Evolutionary conservation across 1,140 invertebrate species (phyloP), one percentile per base, ranked within the genome.

Genomic region (Augochlora pura): DNA sequence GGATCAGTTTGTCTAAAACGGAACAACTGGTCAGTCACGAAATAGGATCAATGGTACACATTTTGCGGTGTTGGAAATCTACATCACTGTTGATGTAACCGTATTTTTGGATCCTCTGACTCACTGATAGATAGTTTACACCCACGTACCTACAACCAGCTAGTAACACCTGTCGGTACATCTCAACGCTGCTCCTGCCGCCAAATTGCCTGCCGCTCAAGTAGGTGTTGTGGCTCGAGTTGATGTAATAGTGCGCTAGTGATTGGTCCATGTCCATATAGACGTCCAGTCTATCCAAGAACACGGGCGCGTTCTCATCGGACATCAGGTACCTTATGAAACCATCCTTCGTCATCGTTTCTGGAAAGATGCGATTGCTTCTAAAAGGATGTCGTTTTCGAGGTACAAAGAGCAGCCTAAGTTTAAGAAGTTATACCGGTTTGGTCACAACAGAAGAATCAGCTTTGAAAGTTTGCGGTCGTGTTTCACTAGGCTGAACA

Each of bases 211-310:
- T 94, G 12, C 99, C 99, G 49, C 95, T 96, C 69, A 99, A 94
- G 93, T 99, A 99, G 23, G 99, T 99, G 91, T 99, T 99, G 93
- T 99, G 99, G 69, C 98, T 99, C 65, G 98, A 99, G 94, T 99
- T 99, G 84, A 99, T 99, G 92, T 99, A 99, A 93, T 99, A 99
- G 91, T 99, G 98, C 23, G 97, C 96, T 64, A 99, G 91, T 0
- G 99, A 97, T 91, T 99, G 98, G 91, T 99, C 98, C 99, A 99
- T 99, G 85, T 99, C 98, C 97, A 97, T 99, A 91, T 99, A 99
- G 84, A 98, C 97, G 89, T 99, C 99, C 68, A 99, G 94, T 25
- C 98, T 94, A 93, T 99, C 99, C 64, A 99, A 94, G 93, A 99
- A 99, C 65, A 99, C 99, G 0, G 99, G 99, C 0, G 99, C 98